Evolutionary conservation across 2,113 vertebrate genomes (phyloP).

Genomic region (Salminus brasiliensis): DNA sequence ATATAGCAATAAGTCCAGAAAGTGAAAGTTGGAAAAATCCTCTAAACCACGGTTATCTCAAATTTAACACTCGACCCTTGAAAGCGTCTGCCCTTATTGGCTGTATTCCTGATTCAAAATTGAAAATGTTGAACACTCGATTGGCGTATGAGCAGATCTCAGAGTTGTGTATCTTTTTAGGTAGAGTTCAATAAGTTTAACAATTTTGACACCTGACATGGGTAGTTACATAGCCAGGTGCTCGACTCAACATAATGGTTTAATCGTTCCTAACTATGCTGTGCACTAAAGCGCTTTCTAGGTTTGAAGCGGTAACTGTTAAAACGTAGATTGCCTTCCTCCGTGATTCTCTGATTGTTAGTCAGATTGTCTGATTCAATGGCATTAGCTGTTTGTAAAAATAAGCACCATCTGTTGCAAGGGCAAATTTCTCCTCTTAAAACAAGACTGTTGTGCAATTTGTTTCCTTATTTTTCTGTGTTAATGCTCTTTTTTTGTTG

Average conservation of each 20-base stretch:
- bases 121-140: background rate
- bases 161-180: background rate
- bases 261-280: constrained; percentile 13
- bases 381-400: constrained; percentile 13
- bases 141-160: background rate
- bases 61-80: background rate
- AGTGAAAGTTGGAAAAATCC: background rate
- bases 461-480: background rate
- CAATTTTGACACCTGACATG: constrained; percentile 23
- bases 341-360: too few relatives aligned
- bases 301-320: constrained; percentile 20
- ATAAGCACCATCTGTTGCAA: background rate
- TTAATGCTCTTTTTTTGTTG: constrained; percentile 2
- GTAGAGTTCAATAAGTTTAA: constrained; percentile 21
- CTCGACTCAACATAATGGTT: background rate
- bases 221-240: constrained; percentile 1
- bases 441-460: constrained; percentile 10
- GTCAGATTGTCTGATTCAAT: constrained; percentile 22
- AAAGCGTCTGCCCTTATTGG: background rate
- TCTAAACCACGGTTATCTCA: background rate
- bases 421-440: background rate
- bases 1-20: background rate
- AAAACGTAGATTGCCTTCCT: constrained; percentile 44
- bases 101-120: background rate
- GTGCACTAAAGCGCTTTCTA: constrained; percentile 45